Conservation (phyloP, 2,888 invertebrate species). For the Dryobotodes eremita region DNA sequence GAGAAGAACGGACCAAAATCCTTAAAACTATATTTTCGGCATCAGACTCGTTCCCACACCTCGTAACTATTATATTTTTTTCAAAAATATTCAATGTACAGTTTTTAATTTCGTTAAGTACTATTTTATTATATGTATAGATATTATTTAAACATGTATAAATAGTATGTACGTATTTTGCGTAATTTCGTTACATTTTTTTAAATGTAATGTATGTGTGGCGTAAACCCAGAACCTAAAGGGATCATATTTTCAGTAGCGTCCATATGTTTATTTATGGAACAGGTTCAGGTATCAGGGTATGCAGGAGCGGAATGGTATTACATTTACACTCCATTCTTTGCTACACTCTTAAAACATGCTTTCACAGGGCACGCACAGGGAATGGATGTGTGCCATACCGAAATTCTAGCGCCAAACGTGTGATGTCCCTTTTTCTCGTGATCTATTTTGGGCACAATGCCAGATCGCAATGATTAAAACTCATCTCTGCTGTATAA, state of each 20-base stretch:
- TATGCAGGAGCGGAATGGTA: background rate
- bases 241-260: background rate
- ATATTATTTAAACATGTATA: too few species aligned
- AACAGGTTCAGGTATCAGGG: background rate
- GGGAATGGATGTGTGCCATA: background rate
- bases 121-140: too few species aligned
- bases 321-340: background rate
- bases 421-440: slow-evolving; percentile 23
- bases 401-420: slow-evolving; percentile 15
- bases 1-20: too few species aligned
- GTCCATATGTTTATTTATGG: background rate
- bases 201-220: background rate
- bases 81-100: too few species aligned
- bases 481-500: slow-evolving; percentile 1
- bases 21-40: too few species aligned
- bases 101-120: too few species aligned
- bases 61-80: too few species aligned
- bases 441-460: slow-evolving; percentile 32
- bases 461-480: slow-evolving; percentile 38
- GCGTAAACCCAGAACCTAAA: background rate
- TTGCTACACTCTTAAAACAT: background rate
- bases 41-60: too few species aligned
- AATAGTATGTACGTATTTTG: too few species aligned
- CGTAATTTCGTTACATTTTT: too few species aligned
- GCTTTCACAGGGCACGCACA: slow-evolving; percentile 8